Base-by-base conservation (phyloP, 2,888 invertebrate species). In the Latrodectus elegans region DNA sequence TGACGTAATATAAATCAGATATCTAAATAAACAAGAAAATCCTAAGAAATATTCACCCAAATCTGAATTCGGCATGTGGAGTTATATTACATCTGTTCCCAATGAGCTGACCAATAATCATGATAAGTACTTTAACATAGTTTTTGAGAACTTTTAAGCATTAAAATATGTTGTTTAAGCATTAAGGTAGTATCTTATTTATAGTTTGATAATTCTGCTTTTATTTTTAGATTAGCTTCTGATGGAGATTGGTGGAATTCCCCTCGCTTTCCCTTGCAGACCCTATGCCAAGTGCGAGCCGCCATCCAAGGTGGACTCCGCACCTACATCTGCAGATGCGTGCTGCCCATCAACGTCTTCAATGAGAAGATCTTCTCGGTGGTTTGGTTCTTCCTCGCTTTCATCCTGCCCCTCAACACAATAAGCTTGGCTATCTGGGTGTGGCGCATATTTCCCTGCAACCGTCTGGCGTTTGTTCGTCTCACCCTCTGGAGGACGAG, bases 241-340 rank as follows among this genome's bases (percentile, higher is more conserved):
- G 91, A 91, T 53, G 91, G 91, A 73, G 91, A 91, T 76, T 92
- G 92, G 92, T 91, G 91, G 90, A 92, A 92, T 72, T 91, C 92
- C n/a, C 91, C 91, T 9, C 90, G 92, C 53, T 93, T 92, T 81
- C 92, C 92, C 8, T 89, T 92, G 49, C 92, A 92, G 83, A 92
- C 93, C 74, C 90, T 93, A 89, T 92, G 92, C 88, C 91, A 91
- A 89, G 91, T 91, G 22, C 89, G 91, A 52, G 91, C 91, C 9
- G 91, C 91, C 60, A 91, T 91, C 65, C 91, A 91, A 85, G 91
- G 91, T 10, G 90, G 91, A 8, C 90, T 91, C 26, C 90, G 91
- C 70, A 90, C 91, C 55, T 91, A 92, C 90, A 91, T 91, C 51
- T 92, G 91, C 83, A 91, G 91, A 88, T 91, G 91, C 78, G 91